Percentiles rank a stretch among this genome's conserved stretches.
Conservation (phyloP, 2,888 invertebrate species). For the Chrysolina americana region DNA sequence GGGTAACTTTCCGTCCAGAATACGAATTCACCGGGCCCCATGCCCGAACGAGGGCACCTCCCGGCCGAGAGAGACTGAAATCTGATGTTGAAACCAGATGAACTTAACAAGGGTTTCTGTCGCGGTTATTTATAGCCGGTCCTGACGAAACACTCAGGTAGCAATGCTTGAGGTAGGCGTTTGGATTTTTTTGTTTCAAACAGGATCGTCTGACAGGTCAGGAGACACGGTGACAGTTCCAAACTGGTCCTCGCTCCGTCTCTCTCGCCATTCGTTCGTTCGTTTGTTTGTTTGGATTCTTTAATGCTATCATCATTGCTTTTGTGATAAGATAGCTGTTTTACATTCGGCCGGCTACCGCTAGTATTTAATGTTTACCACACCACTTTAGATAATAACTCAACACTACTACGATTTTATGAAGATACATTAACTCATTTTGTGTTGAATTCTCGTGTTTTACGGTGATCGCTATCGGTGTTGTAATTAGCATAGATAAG, state of each 20-base stretch:
- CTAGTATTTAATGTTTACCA: conserved; percentile 66
- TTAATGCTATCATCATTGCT: conserved; percentile 64
- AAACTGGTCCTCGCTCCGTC: conserved; percentile 47
- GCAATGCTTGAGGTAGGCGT: conserved; percentile 68
- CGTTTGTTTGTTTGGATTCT: conserved; percentile 57
- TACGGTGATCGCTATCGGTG: conserved; percentile 43
- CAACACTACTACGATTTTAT: conserved; percentile 48
- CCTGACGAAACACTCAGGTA: conserved; percentile 70
- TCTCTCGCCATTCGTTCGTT: conserved; percentile 40
- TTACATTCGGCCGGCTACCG: conserved; percentile 63
- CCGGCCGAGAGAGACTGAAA: conserved; percentile 55
- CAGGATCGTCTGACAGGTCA: conserved; percentile 64
- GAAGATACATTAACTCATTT: conserved; percentile 49
- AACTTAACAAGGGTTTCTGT: conserved; percentile 69
- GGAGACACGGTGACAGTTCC: conserved; percentile 67
- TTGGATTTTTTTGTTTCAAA: conserved; percentile 66
- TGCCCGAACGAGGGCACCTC: conserved; percentile 13
- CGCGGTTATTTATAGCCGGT: conserved; percentile 68
- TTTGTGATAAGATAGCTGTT: conserved; percentile 66
- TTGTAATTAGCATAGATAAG: conserved; percentile 26
- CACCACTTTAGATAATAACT: conserved; percentile 64
- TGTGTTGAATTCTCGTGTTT: conserved; percentile 50
- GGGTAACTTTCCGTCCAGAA: conserved; percentile 62
- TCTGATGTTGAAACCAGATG: conserved; percentile 65
- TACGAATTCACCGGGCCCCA: conserved; percentile 47